phyloP scores from a whole-genome alignment of 2,888 invertebrate genomes.

The Chouioia cunea region DNA sequence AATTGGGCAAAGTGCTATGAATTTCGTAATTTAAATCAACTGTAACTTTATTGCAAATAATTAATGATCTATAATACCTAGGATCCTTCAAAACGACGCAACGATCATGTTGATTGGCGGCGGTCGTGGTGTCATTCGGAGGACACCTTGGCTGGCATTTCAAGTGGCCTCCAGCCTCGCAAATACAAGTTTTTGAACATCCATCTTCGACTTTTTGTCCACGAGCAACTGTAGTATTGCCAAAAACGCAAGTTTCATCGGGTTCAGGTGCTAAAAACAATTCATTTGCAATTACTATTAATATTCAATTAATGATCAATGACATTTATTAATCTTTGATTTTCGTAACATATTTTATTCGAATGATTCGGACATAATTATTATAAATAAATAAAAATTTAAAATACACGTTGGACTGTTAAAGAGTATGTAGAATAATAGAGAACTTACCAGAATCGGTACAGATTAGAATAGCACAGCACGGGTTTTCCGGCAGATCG shows the following conservation, averaged over 20 bases:
- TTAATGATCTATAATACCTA: slow-evolving; percentile 52
- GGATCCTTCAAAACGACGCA: slow-evolving; percentile 88
- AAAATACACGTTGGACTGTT: too few species aligned
- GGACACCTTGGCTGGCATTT: slow-evolving; percentile 79
- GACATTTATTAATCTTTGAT: neutral
- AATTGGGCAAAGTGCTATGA: neutral
- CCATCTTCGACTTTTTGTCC: slow-evolving; percentile 83
- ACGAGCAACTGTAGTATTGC: slow-evolving; percentile 79
- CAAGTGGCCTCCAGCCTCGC: slow-evolving; percentile 79
- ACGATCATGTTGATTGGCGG: slow-evolving; percentile 73
- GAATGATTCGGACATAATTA: neutral
- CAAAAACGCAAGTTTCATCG: slow-evolving; percentile 74
- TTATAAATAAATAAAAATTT: too few species aligned
- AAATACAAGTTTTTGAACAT: slow-evolving; percentile 84
- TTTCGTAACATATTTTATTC: neutral
- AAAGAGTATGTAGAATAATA: too few species aligned
- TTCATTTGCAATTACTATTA: too few species aligned
- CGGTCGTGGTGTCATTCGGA: slow-evolving; percentile 61
- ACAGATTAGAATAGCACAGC: slow-evolving; percentile 80
- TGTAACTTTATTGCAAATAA: neutral
- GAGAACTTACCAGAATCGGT: slow-evolving; percentile 73
- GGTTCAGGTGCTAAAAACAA: slow-evolving; percentile 62
- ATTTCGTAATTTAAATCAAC: neutral
- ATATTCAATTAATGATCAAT: too few species aligned
- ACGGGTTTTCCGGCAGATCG: slow-evolving; percentile 78